These are phyloP conservation scores for Protomyctophum bolini DNA, from an alignment of 2,113 vertebrate genomes.

Conservation along the genomic window DNA sequence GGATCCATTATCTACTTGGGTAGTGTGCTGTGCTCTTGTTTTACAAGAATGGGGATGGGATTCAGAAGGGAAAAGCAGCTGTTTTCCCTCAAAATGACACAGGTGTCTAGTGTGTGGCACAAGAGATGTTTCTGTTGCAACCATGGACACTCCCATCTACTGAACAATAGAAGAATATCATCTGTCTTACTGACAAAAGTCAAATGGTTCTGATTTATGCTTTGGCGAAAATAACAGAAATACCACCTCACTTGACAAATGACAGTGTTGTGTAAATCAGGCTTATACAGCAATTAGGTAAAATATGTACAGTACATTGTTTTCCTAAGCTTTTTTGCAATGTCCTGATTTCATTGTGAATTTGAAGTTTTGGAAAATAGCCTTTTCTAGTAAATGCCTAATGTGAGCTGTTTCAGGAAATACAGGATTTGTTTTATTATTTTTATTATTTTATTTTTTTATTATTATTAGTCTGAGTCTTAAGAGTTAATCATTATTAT, in stretches of 20 bases:
- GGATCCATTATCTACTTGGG: conserved; percentile 42
- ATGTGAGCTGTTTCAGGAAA: too few species aligned
- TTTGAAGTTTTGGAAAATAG: too few species aligned
- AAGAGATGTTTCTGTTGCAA: conserved; percentile 36
- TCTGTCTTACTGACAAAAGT: not conserved
- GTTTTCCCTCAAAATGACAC: not conserved
- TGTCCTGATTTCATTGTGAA: too few species aligned
- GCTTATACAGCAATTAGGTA: too few species aligned
- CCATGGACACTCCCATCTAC: conserved; percentile 49
- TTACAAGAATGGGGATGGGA: conserved; percentile 32
- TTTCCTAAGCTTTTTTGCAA: too few species aligned
- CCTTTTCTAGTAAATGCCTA: too few species aligned
- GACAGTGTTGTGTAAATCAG: too few species aligned
- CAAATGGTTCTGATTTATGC: not conserved
- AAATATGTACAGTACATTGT: too few species aligned
- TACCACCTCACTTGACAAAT: not conserved
- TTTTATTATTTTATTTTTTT: too few species aligned
- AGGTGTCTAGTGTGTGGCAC: conserved; percentile 27
- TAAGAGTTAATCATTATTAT: too few species aligned
- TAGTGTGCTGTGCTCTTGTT: conserved; percentile 24
- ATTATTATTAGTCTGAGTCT: too few species aligned
- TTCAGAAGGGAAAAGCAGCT: not conserved
- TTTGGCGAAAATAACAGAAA: not conserved
- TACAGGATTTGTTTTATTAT: too few species aligned
- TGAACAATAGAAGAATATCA: conserved; percentile 13